Evolutionary conservation across 2,113 vertebrate genomes (phyloP).

Genomic region (Falco punctatus): DNA sequence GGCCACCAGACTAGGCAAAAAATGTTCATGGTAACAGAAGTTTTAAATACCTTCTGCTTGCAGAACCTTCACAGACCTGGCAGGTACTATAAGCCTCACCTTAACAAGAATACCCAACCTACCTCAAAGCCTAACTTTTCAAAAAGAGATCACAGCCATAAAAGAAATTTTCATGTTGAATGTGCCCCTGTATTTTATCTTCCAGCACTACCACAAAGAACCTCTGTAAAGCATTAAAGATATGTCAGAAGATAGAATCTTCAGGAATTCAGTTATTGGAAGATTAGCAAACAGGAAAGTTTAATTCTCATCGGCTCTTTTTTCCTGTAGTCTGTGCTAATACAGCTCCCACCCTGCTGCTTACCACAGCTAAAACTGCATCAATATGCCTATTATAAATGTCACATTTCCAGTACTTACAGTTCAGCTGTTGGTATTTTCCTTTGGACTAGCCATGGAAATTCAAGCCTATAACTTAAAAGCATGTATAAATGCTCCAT

Average conservation of each 20-base stretch:
- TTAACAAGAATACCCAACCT: not conserved
- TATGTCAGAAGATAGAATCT: slow-evolving; percentile 27
- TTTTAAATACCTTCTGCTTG: not conserved
- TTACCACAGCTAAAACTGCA: slow-evolving; percentile 7
- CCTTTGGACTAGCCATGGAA: slow-evolving; percentile 22
- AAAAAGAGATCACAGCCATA: not conserved
- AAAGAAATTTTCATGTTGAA: slow-evolving; percentile 9
- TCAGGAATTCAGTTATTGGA: slow-evolving; percentile 20
- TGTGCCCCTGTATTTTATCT: not conserved
- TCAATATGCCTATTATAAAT: slow-evolving; percentile 43
- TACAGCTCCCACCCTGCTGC: not conserved
- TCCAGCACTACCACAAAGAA: slow-evolving; percentile 13
- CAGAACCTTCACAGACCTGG: not conserved
- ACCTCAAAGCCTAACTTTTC: not conserved
- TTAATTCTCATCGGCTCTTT: slow-evolving; percentile 28
- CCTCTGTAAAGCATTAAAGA: not conserved
- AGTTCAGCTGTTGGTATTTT: slow-evolving; percentile 51
- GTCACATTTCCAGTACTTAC: slow-evolving; percentile 55
- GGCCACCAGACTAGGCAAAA: not conserved
- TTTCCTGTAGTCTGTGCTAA: not conserved
- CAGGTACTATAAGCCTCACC: not conserved
- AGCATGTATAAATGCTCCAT: slow-evolving; percentile 42
- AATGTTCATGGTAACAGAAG: not conserved
- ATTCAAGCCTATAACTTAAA: slow-evolving; percentile 37
- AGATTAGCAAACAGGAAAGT: slow-evolving; percentile 11